Conservation (phyloP, 2,797 vertebrate genomes). For the Hydrophis major region DNA sequence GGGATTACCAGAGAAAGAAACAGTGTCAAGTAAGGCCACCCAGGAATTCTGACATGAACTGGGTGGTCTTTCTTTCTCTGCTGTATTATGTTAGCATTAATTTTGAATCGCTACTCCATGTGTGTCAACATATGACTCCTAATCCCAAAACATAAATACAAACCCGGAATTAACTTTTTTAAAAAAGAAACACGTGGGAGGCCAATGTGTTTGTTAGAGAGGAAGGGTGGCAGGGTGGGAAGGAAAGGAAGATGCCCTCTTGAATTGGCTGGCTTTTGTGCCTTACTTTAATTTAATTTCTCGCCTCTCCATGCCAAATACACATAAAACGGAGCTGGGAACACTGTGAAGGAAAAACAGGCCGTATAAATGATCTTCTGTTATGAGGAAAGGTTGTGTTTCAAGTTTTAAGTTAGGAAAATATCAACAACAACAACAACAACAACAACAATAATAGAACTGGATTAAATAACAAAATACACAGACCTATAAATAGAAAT, state of each 20-base stretch:
- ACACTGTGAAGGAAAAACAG: neutral
- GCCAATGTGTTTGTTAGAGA: neutral
- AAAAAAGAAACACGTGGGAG: neutral
- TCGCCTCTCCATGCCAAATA: neutral
- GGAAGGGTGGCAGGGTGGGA: neutral
- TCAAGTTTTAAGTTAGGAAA: neutral
- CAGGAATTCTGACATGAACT: neutral
- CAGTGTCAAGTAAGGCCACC: neutral
- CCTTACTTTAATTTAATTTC: neutral
- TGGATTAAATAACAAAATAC: no score
- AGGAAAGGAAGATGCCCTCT: neutral
- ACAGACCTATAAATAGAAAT: no score
- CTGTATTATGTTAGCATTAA: neutral
- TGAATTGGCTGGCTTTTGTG: neutral
- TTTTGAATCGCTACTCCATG: neutral
- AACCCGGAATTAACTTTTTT: neutral
- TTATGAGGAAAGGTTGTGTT: neutral
- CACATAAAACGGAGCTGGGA: neutral
- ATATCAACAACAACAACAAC: neutral
- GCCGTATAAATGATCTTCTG: no score
- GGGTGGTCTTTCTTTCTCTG: neutral
- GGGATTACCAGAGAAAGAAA: constrained; percentile 19
- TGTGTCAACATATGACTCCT: neutral
- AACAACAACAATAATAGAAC: no score
- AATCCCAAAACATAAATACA: constrained; percentile 25